Conservation (phyloP, 2,888 invertebrate species). For the Phyto melanocephala region DNA sequence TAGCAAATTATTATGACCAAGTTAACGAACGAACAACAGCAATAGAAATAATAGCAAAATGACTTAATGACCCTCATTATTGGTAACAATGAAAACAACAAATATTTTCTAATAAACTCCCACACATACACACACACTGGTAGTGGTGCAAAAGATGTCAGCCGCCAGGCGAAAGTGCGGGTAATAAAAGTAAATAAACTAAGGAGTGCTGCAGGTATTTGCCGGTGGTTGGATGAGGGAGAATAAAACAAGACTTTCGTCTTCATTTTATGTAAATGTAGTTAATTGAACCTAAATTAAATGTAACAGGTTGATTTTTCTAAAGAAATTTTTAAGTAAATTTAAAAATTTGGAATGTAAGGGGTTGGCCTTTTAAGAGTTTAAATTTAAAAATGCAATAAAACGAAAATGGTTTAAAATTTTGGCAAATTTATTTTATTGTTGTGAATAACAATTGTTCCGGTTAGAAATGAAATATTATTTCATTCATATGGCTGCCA, state of each 20-base stretch:
- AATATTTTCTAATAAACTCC: constrained; percentile 9
- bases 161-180: neutral
- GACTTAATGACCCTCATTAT: constrained; percentile 66
- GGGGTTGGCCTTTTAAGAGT: no score
- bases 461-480: no score
- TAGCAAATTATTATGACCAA: constrained; percentile 59
- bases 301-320: constrained; percentile 3
- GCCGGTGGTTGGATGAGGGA: neutral
- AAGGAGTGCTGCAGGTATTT: neutral
- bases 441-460: no score
- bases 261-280: neutral
- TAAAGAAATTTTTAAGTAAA: no score
- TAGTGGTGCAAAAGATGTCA: neutral
- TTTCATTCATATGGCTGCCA: no score
- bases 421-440: no score
- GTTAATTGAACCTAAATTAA: no score
- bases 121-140: no score
- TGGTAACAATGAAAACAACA: constrained; percentile 51
- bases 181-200: constrained; percentile 19
- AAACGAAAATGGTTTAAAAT: no score
- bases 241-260: neutral
- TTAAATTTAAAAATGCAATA: no score
- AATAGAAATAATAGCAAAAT: constrained; percentile 35
- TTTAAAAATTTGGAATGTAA: no score
- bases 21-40: constrained; percentile 42